Evolutionary conservation across 2,888 invertebrate genomes (phyloP), one percentile per base, ranked within the genome.

Genomic region (Drosophila falleni): DNA sequence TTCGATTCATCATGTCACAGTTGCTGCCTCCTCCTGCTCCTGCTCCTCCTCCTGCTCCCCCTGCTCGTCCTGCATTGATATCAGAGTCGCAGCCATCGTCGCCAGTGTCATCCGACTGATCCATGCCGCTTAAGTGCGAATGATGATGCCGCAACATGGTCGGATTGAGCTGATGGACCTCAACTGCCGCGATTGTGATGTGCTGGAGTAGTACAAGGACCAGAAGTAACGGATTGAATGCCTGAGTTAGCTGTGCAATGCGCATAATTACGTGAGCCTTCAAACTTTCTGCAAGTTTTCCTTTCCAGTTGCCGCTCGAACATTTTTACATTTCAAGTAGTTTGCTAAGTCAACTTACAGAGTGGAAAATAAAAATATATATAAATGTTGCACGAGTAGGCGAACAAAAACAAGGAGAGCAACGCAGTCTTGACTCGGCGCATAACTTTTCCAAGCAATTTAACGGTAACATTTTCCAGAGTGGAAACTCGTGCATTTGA

Each of bases 381-480:
- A 55, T 19, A 60, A 69, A 56, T 62, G 68, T 61, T 64, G 44
- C 16, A 8, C 46, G 42, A 58, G 58, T 55, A 67, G 63, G 58
- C 71, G 46, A 46, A 26, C 44, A 71, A 50, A 35, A 3, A 26
- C 13, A 29, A 37, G 29, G 19, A 10, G 11, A 50, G 35, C 41
- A 23, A 37, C 10, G 37, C n/a, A 6, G 41, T 31, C 44, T 37
- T 11, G 41, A 16, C 39, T 23, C 41, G 42, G 49, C 46, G 83
- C 84, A 83, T 84, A 84, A 87, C 84, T 84, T 84, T 84, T 84
- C 81, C 82, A 73, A 67, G 71, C 87, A 87, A 84, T 84, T 84
- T 84, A 75, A 78, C 82, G 68, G 46, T 64, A 74, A 70, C 78
- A 70, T 71, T 71, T 70, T 60, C 16, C 64, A 71, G 49, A 51